Conservation (phyloP, 2,888 invertebrate species). For the Chrysolina oricalcia region DNA sequence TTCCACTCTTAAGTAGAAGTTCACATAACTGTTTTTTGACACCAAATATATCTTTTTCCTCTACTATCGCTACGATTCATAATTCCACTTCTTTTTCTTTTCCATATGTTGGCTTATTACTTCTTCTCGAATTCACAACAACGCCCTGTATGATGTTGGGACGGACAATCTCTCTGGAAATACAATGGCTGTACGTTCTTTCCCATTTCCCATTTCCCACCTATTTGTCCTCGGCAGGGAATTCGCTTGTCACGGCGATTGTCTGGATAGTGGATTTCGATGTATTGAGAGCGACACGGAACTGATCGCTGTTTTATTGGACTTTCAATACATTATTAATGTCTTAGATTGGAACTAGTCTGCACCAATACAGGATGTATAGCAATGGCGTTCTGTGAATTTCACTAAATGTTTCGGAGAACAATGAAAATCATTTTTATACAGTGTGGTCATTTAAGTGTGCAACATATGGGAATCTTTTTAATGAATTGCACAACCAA, state of each 20-base stretch:
- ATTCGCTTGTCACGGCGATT: conserved; percentile 43
- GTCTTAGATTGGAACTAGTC: conserved; percentile 21
- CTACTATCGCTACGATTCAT: no score
- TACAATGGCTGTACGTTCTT: not conserved
- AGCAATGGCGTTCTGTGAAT: not conserved
- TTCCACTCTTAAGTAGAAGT: no score
- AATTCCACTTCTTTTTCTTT: no score
- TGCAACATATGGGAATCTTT: no score
- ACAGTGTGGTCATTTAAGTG: no score
- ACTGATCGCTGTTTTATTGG: conserved; percentile 51
- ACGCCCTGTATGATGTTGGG: not conserved
- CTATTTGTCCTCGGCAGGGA: conserved; percentile 39
- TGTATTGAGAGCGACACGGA: conserved; percentile 51
- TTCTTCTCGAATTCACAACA: no score
- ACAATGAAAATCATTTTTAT: not conserved
- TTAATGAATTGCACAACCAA: no score
- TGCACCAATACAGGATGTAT: not conserved
- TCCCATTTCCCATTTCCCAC: no score
- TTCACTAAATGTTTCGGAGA: not conserved
- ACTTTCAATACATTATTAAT: conserved; percentile 57
- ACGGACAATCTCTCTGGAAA: not conserved
- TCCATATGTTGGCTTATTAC: no score
- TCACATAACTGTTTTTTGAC: no score
- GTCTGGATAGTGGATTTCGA: conserved; percentile 57
- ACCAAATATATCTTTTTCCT: no score